Base-by-base conservation (phyloP, 2,888 invertebrate species). In the Melanophora roralis region DNA sequence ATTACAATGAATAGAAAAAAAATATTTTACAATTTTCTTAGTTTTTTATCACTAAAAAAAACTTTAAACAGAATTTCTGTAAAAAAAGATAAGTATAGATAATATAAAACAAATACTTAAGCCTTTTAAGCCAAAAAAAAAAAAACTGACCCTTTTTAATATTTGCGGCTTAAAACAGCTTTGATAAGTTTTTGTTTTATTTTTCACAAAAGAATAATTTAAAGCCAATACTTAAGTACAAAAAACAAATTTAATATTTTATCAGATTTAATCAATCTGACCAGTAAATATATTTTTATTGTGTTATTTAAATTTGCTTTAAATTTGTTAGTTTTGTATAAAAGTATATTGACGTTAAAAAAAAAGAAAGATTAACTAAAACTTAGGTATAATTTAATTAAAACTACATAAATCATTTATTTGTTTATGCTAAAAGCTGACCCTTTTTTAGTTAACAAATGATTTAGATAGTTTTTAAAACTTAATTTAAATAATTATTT, bases 351-450 rank as follows among this genome's bases (percentile, higher is more conserved):
- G 60, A 55, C 14, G 19, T 47, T 40, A 2, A 1, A 51, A 51
- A 45, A 36, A 9, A 6, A 12, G 16, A 36, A 57, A 34, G 51
- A 34, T 43, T 43, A 14, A 16, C 3, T 51, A 2, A 21, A 57
- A 16, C 16, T 14, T 6, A 38, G 53, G 49, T 32, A 16, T 27
- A 57, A 57, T 1, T 34, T 40, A n/a, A 16, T 57, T 21, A 23
- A 75, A 80, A 75, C 80, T 62, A 45, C 64, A 23, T 76, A 76
- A 76, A 80, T 34, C 76, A 80, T 80, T 76, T 68, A 62, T 76
- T 76, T 12, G 11, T 34, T 51, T 23, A n/a, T 36, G 36, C 36
- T 16, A 32, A n/a, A 12, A 62, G 76, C 80, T 80, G 76, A 80
- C 80, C 80, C 62, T 71, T 55, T 51, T 65, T 34, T 71, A 1